Base-by-base conservation (phyloP, 2,888 invertebrate species). In the Caenorhabditis sp. region DNA sequence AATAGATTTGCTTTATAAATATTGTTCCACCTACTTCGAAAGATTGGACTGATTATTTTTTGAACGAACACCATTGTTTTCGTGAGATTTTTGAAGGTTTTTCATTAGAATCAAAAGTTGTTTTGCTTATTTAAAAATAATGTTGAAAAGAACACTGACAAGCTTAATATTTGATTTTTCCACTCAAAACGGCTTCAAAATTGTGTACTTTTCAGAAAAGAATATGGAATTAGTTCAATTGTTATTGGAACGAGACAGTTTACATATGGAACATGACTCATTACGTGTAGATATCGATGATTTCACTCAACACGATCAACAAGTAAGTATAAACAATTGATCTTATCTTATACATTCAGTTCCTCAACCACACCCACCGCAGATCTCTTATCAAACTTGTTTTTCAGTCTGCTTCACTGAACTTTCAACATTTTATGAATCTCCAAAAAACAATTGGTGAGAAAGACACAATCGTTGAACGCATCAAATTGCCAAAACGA, bases 231-330 rank as follows among this genome's bases (percentile, higher is more conserved):
- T 97, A 82, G 95, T 97, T 67, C 92, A 93, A 88, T 92, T 94
- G 88, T 90, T 97, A 84, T 92, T 96, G 91, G 93, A 94, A 86
- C 91, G 96, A 79, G 97, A 97, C 90, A 95, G 96, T 89, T 91
- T 96, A 59, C 95, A 96, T 90, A 96, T 97, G 95, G 94, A 94
- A 79, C 95, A 97, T 89, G 97, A 97, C 89, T 95, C 96, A 52
- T 95, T 95, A 93, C 91, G 96, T 80, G 95, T 96, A 49, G 96
- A 97, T 88, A 95, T 97, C 85, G 96, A 97, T 90, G 96, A 97
- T 90, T 92, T 95, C 83, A 95, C 95, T 54, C 91, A 83, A 69
- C 81, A 82, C 54, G 80, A 78, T 56, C 63, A 71, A n/a, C 67
- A 70, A 50, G 77, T 77, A 60, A 59, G 31, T 49, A 14, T 10